These are phyloP conservation scores for Drosophila pullipes DNA, from an alignment of 2,888 invertebrate species.

Conservation along the genomic window DNA sequence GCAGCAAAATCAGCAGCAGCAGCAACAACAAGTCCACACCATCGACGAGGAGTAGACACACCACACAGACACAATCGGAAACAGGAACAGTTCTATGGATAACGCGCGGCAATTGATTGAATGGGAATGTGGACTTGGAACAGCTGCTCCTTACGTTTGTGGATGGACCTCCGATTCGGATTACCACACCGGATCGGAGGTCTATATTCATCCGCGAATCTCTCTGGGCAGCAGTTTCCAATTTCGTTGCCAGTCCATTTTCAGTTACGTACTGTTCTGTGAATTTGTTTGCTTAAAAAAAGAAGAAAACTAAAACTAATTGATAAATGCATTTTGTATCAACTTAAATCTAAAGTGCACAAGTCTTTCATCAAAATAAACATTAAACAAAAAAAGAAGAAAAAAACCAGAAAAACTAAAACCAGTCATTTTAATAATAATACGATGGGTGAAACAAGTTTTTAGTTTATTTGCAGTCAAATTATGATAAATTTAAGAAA, in stretches of 20 bases:
- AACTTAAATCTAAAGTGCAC: conserved; percentile 59
- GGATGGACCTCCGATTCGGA: conserved; percentile 66
- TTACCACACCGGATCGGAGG: conserved; percentile 57
- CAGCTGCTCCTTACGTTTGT: conserved; percentile 40
- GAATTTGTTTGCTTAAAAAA: conserved; percentile 62
- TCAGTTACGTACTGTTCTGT: conserved; percentile 32
- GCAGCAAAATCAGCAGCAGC: conserved; percentile 61
- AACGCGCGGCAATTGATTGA: conserved; percentile 30
- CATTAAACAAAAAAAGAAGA: conserved; percentile 37
- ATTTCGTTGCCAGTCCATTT: conserved; percentile 12
- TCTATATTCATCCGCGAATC: conserved; percentile 37
- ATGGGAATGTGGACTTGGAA: conserved; percentile 33
- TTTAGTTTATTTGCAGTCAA: not conserved
- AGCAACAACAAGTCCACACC: conserved; percentile 77
- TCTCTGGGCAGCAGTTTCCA: not conserved
- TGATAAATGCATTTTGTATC: conserved; percentile 73
- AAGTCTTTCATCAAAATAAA: conserved; percentile 64
- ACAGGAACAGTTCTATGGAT: conserved; percentile 46
- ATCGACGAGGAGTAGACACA: conserved; percentile 77
- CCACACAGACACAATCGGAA: conserved; percentile 9
- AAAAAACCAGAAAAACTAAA: conserved; percentile 18
- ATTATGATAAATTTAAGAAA: not conserved
- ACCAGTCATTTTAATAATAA: not conserved
- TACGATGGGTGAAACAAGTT: not conserved
- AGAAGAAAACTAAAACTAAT: conserved; percentile 4